Percentiles rank a stretch among this genome's conserved stretches.
Conservation (phyloP, 1,140 invertebrate species). For the Leptestheria dahalacensis region DNA sequence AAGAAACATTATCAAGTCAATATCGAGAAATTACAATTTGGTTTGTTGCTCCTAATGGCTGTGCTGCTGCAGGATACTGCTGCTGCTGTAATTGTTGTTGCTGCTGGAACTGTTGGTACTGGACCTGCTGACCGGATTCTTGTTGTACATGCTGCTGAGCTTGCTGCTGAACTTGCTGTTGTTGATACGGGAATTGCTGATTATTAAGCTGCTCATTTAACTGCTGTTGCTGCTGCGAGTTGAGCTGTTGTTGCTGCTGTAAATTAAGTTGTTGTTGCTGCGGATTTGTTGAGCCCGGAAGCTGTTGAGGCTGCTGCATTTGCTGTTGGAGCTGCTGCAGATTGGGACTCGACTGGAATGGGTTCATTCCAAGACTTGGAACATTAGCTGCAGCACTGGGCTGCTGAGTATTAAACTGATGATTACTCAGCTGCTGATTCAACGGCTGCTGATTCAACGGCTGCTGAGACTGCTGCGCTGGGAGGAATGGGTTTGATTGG, state of each 20-base stretch:
- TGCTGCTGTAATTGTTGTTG: constrained; percentile 20
- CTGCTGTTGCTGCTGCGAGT: constrained; percentile 13
- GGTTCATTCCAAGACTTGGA: neutral
- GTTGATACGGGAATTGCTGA: constrained; percentile 19
- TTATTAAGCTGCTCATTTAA: constrained; percentile 1
- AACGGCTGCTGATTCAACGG: constrained; percentile 5
- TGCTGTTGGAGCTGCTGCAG: constrained; percentile 9
- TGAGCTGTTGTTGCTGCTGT: neutral
- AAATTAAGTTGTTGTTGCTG: neutral
- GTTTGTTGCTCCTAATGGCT: too few species aligned
- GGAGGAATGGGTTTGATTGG: neutral
- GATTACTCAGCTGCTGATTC: neutral
- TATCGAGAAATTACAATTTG: too few species aligned
- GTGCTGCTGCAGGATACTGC: constrained; percentile 6
- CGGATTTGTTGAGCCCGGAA: constrained; percentile 10
- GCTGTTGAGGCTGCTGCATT: constrained; percentile 10
- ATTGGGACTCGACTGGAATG: neutral
- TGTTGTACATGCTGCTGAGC: constrained; percentile 26
- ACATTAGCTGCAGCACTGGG: constrained; percentile 3
- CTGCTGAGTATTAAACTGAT: neutral
- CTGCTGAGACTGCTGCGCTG: constrained; percentile 11
- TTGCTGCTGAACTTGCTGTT: constrained; percentile 22
- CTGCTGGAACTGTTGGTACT: constrained; percentile 19
- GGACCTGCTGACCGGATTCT: constrained; percentile 16
- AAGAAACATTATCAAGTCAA: too few species aligned